These are phyloP conservation scores for Phallusia fumigata DNA, from an alignment of 23 tunicate genomes.

Conservation along the genomic window DNA sequence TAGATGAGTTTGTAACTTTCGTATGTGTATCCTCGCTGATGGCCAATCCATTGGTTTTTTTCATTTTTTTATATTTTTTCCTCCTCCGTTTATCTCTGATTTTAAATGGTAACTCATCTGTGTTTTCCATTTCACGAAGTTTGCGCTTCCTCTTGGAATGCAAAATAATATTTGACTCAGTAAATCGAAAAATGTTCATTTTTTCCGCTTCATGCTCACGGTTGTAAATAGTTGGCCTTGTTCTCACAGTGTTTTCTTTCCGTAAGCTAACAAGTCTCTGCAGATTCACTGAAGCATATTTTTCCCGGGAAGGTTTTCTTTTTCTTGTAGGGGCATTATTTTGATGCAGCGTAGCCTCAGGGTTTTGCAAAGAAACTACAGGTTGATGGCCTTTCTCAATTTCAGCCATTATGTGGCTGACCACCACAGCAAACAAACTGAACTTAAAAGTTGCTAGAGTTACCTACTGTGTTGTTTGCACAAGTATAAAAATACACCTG, in stretches of 20 bases:
- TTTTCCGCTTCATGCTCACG: slow-evolving; percentile 4
- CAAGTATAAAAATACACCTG: no score
- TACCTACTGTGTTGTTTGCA: no score
- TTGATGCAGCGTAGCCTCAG: no score
- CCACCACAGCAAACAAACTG: no score
- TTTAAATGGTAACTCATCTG: background rate
- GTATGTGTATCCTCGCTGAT: no score
- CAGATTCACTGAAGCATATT: background rate
- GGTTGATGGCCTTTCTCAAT: no score
- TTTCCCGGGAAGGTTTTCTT: background rate
- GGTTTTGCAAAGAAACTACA: no score
- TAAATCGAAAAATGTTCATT: slow-evolving; percentile 6
- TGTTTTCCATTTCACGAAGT: background rate
- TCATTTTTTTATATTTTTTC: background rate
- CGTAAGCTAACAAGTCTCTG: slow-evolving; percentile 5
- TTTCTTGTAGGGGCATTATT: background rate
- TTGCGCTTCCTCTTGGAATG: background rate
- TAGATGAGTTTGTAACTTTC: no score
- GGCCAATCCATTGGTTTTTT: background rate
- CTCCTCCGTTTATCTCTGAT: background rate
- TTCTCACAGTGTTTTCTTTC: background rate
- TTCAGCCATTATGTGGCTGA: no score
- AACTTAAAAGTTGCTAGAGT: no score
- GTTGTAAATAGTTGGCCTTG: background rate
- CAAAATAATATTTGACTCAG: background rate